Percentiles rank a stretch among this genome's conserved stretches.
Evolutionary conservation across 2,797 vertebrate genomes (phyloP).

Genomic region (Tragopan temminckii): DNA sequence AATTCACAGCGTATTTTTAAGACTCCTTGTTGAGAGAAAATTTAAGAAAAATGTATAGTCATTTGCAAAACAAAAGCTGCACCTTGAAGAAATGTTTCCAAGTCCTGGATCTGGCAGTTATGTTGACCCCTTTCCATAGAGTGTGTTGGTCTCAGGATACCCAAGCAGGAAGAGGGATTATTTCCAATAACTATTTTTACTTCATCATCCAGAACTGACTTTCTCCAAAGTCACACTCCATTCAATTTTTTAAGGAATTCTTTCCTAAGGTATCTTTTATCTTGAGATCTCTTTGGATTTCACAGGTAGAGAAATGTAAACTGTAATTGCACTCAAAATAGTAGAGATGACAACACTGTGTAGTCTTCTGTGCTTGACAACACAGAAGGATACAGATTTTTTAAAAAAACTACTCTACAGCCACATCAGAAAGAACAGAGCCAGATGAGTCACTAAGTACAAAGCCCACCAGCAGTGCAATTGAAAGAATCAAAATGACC

Average conservation of each 20-base stretch:
- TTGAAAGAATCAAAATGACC: slow-evolving; percentile 49
- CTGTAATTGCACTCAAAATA: slow-evolving; percentile 6
- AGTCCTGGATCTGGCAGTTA: background rate
- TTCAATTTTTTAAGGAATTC: slow-evolving; percentile 12
- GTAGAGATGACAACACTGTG: background rate
- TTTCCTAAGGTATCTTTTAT: slow-evolving; percentile 7
- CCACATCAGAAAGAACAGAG: slow-evolving; percentile 28
- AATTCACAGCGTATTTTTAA: background rate
- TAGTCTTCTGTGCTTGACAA: background rate
- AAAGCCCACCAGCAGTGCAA: slow-evolving; percentile 25
- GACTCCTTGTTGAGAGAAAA: slow-evolving; percentile 15
- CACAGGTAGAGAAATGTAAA: slow-evolving; percentile 20
- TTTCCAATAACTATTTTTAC: slow-evolving; percentile 4
- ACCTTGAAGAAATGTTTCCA: background rate
- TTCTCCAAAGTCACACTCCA: background rate
- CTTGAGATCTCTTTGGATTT: background rate
- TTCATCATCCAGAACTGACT: background rate
- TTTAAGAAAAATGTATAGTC: slow-evolving; percentile 12
- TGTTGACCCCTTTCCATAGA: background rate
- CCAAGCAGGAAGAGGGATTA: slow-evolving; percentile 17
- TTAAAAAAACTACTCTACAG: slow-evolving; percentile 31
- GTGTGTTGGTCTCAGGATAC: background rate
- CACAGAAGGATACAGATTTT: slow-evolving; percentile 6
- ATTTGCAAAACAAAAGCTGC: slow-evolving; percentile 26
- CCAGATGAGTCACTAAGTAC: slow-evolving; percentile 55